These are phyloP conservation scores for Acrocephalus arundinaceus DNA, from an alignment of 2,113 vertebrate species.

Conservation along the genomic window DNA sequence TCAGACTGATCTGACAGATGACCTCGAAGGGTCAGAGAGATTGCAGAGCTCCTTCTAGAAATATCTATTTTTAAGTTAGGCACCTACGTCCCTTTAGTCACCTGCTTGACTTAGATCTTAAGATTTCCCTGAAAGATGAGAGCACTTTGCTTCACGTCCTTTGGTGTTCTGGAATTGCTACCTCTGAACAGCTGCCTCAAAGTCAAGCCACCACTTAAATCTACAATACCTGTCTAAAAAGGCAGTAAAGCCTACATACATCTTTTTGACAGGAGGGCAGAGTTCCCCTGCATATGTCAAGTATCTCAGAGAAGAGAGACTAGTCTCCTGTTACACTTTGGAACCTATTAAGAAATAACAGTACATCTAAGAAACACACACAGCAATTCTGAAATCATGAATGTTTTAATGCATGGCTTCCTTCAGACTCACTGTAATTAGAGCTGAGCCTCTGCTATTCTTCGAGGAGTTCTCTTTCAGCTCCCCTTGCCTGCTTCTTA, in stretches of 20 bases:
- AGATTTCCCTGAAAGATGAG: conserved; percentile 20
- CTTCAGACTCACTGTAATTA: not conserved
- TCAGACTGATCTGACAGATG: not conserved
- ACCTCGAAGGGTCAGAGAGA: not conserved
- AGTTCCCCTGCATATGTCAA: not conserved
- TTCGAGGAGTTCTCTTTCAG: not conserved
- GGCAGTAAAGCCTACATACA: conserved; percentile 8
- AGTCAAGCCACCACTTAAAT: conserved; percentile 40
- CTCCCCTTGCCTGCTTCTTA: not conserved
- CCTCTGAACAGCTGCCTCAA: conserved; percentile 24
- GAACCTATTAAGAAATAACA: conserved; percentile 12
- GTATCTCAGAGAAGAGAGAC: not conserved
- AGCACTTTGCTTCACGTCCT: conserved; percentile 13
- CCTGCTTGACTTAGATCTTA: not conserved
- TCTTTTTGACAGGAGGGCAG: conserved; percentile 13
- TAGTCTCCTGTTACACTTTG: not conserved
- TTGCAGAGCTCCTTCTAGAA: not conserved
- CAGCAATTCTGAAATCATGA: conserved; percentile 2
- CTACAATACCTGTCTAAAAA: conserved; percentile 14
- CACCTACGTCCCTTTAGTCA: not conserved
- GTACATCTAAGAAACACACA: not conserved
- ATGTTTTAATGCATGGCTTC: not conserved
- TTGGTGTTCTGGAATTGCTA: not conserved
- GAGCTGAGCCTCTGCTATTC: not conserved
- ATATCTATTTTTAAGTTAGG: not conserved